Percentiles rank a stretch among this genome's conserved stretches.
Conservation (phyloP, 2,797 vertebrate genomes). For the Syndactyla subalaris region DNA sequence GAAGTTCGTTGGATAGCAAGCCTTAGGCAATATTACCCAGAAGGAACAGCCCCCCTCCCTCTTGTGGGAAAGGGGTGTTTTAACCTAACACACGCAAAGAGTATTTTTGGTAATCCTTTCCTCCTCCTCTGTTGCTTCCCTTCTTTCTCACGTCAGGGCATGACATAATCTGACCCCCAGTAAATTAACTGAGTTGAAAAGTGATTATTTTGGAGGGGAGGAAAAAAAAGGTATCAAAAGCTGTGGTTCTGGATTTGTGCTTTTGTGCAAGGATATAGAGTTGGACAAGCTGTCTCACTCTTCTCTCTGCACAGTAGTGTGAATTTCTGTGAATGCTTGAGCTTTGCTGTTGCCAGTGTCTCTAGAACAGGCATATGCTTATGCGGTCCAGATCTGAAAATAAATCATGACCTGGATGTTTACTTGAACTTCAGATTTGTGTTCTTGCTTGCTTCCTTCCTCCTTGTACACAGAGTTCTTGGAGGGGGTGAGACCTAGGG, state of each 20-base stretch:
- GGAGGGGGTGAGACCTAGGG: background rate
- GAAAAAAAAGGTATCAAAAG: background rate
- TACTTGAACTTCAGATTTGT: background rate
- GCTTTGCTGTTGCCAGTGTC: background rate
- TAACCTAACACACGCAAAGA: background rate
- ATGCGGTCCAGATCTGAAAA: background rate
- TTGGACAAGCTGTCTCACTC: background rate
- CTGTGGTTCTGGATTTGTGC: background rate
- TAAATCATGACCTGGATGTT: background rate
- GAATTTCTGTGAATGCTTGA: background rate
- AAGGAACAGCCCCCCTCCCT: background rate
- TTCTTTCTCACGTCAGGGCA: background rate
- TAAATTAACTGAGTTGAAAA: background rate
- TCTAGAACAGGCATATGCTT: background rate
- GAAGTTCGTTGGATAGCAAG: background rate
- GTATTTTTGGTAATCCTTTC: background rate
- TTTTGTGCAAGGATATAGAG: background rate
- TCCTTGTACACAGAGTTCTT: background rate
- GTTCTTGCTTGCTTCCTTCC: background rate
- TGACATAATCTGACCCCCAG: background rate
- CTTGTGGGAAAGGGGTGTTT: background rate
- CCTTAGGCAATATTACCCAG: background rate
- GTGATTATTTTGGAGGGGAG: background rate
- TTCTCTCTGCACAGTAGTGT: background rate
- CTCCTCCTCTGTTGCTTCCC: background rate